These are phyloP conservation scores for Propithecus coquereli DNA, from an alignment of 2,113 vertebrate species.

Conservation along the genomic window DNA sequence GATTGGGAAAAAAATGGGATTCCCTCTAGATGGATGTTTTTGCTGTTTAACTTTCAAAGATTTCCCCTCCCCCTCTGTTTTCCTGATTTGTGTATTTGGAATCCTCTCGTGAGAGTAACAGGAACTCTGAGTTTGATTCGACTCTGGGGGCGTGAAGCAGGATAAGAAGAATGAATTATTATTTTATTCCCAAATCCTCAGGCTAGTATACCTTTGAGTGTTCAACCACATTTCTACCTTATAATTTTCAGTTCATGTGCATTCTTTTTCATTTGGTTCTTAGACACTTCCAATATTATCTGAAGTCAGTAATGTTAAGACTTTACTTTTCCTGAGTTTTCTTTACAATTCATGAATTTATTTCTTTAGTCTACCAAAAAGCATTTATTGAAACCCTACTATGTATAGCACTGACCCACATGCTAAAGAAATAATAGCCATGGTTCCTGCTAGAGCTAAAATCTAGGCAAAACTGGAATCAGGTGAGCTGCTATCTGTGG, in stretches of 20 bases:
- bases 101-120: conserved; percentile 53
- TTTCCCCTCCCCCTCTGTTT: conserved; percentile 15
- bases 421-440: conserved; percentile 7
- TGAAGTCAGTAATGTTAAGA: conserved; percentile 25
- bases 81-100: conserved; percentile 60
- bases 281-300: conserved; percentile 6
- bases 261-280: conserved; percentile 38
- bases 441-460: neutral
- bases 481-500: neutral
- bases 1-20: neutral
- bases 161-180: conserved; percentile 44
- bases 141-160: conserved; percentile 52
- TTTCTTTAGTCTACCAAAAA: conserved; percentile 30
- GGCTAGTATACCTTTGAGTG: neutral
- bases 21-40: neutral
- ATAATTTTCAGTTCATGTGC: neutral
- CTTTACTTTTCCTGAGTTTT: conserved; percentile 21
- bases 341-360: neutral
- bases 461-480: neutral
- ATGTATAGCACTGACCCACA: neutral
- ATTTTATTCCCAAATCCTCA: conserved; percentile 42
- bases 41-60: conserved; percentile 35
- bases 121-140: conserved; percentile 58
- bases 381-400: conserved; percentile 1
- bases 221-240: neutral